Percentiles rank a stretch among this genome's conserved stretches.
Conservation (phyloP, 2,113 vertebrate genomes). For the Gambusia holbrooki region DNA sequence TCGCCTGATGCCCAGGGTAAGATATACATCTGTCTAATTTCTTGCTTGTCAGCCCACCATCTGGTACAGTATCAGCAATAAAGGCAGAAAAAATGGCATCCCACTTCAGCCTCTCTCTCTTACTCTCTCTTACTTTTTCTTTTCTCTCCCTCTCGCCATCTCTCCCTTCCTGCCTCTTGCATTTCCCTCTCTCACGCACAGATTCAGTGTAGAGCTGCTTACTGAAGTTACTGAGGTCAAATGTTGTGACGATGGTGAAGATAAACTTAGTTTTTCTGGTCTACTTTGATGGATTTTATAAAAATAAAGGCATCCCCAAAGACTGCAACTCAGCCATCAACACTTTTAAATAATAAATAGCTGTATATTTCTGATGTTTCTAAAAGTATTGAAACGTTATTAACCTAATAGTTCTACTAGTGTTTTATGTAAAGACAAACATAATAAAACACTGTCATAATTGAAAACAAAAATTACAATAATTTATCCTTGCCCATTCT, state of each 20-base stretch:
- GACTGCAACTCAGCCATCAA: not conserved
- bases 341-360: not conserved
- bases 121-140: constrained; percentile 18
- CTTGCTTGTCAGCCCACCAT: constrained; percentile 72
- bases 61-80: constrained; percentile 66
- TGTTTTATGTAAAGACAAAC: not conserved
- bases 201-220: not conserved
- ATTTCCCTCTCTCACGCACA: not conserved
- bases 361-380: not conserved
- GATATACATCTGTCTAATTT: constrained; percentile 76
- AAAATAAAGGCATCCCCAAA: not conserved
- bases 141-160: constrained; percentile 18
- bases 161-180: not conserved
- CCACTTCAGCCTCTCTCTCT: not conserved
- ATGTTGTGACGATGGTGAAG: not conserved
- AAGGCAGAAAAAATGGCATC: constrained; percentile 47
- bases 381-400: not conserved
- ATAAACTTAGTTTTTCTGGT: not conserved
- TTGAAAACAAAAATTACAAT: not conserved
- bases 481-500: not conserved
- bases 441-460: not conserved
- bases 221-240: constrained; percentile 4
- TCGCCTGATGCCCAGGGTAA: constrained; percentile 56
- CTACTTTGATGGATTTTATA: not conserved
- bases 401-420: not conserved